These are phyloP conservation scores for Parnassius smintheus DNA, from an alignment of 2,888 invertebrate genomes.

Conservation along the genomic window DNA sequence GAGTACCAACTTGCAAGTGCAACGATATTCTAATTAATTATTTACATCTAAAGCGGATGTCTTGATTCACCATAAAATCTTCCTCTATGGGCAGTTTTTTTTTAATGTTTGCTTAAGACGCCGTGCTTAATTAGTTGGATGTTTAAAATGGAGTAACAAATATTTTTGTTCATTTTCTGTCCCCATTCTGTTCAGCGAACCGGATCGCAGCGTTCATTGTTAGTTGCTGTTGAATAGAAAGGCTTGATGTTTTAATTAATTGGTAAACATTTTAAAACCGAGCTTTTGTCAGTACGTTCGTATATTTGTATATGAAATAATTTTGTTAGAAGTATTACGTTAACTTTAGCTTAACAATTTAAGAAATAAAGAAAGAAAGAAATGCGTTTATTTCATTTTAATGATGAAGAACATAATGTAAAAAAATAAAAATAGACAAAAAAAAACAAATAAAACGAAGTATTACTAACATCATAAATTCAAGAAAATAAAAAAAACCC, in stretches of 20 bases:
- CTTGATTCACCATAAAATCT: slow-evolving; percentile 53
- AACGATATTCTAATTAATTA: background rate
- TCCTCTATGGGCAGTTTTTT: slow-evolving; percentile 42
- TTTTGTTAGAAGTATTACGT: too few relatives aligned
- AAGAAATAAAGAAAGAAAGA: too few relatives aligned
- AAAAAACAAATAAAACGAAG: too few relatives aligned
- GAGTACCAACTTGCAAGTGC: background rate
- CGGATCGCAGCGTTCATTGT: slow-evolving; percentile 43
- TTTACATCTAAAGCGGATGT: slow-evolving; percentile 44
- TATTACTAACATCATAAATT: too few relatives aligned
- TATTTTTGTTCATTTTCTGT: slow-evolving; percentile 36
- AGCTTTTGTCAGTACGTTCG: background rate
- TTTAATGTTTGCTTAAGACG: slow-evolving; percentile 51
- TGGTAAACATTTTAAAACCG: slow-evolving; percentile 30
- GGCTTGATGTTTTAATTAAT: slow-evolving; percentile 35
- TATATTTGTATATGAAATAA: too few relatives aligned
- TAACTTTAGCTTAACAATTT: too few relatives aligned
- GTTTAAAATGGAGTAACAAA: slow-evolving; percentile 44
- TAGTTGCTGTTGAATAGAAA: slow-evolving; percentile 24
- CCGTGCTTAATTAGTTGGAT: slow-evolving; percentile 60
- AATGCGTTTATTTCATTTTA: too few relatives aligned
- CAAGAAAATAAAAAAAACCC: too few relatives aligned
- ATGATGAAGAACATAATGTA: too few relatives aligned
- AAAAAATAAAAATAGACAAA: too few relatives aligned
- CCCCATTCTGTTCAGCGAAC: slow-evolving; percentile 41